Evolutionary conservation across 2,113 vertebrate species (phyloP), one percentile per base, ranked within the genome.

Genomic region (Rhagologus leucostigma): DNA sequence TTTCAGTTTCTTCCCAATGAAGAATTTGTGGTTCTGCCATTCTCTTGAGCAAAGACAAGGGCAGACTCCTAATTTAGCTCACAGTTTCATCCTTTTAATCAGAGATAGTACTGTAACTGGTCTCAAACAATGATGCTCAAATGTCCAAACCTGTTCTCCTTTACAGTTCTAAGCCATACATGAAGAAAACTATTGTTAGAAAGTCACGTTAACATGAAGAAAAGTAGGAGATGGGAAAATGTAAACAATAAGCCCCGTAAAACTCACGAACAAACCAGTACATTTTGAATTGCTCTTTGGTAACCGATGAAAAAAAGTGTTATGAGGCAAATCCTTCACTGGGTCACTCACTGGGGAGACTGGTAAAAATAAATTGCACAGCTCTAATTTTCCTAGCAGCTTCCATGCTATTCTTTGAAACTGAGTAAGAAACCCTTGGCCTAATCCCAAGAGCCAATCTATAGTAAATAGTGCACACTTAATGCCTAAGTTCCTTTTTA

Each of bases 401-500:
- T 98, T 98, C 98, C 98, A 98, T 98, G 98, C 98, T 98, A 98
- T 98, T 98, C 98, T 98, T 98, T 98, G 98, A 98, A 98, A 98
- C 97, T 96, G 97, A 98, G 98, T 98, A 98, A 95, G 96, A 98
- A 98, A 96, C 97, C 96, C 97, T 98, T 98, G 98, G 98, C 98
- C 93, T 98, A 98, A 98, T 98, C 98, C 98, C 98, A 98, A 98
- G 98, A 97, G 98, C 97, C 93, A 96, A 98, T 98, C 98, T 98
- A 97, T 98, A 98, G 98, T 98, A 98, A 98, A 98, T 98, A 98
- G 97, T 96, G 97, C 98, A 97, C 98, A 98, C 98, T 98, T 98
- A 98, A 98, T 98, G 98, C 98, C 97, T 97, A 98, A 98, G 98
- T 98, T 98, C 98, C 98, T 98, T 98, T 98, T 98, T 99, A 98